These are phyloP conservation scores for Stenopsyche tienmushanensis DNA, from an alignment of 1,140 invertebrate species.

Conservation along the genomic window DNA sequence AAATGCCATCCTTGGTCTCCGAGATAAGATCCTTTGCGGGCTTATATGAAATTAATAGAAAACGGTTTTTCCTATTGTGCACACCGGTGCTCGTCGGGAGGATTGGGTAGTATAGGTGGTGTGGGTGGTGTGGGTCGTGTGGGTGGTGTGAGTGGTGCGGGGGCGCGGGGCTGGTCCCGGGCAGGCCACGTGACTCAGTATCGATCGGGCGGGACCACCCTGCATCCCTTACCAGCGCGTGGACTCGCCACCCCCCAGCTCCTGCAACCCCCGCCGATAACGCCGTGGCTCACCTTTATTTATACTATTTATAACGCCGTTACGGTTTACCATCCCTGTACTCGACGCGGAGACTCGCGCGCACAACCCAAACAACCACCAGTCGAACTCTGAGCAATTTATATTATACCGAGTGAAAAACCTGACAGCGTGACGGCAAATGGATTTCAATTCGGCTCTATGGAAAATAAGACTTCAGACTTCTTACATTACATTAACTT, in stretches of 20 bases:
- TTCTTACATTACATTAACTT: no score
- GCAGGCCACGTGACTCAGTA: constrained; percentile 29
- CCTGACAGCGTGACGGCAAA: no score
- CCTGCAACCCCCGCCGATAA: background rate
- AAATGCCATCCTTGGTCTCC: no score
- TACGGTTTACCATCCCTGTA: background rate
- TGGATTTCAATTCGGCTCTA: no score
- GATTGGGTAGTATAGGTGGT: background rate
- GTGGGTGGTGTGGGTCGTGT: no score
- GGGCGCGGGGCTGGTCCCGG: constrained; percentile 4
- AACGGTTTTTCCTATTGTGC: constrained; percentile 1
- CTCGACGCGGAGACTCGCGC: no score
- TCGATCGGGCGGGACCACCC: constrained; percentile 20
- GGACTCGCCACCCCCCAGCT: background rate
- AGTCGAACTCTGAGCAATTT: no score
- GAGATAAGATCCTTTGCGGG: no score
- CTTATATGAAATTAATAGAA: background rate
- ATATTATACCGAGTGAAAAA: no score
- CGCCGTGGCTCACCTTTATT: constrained; percentile 14
- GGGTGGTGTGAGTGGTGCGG: background rate
- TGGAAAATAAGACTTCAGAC: no score
- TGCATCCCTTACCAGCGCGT: background rate
- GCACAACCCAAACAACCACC: no score
- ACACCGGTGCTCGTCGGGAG: background rate
- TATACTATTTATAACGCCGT: constrained; percentile 18